These are phyloP conservation scores for Oceanodroma leucorhoa DNA, from an alignment of 2,797 vertebrate genomes.

Conservation along the genomic window DNA sequence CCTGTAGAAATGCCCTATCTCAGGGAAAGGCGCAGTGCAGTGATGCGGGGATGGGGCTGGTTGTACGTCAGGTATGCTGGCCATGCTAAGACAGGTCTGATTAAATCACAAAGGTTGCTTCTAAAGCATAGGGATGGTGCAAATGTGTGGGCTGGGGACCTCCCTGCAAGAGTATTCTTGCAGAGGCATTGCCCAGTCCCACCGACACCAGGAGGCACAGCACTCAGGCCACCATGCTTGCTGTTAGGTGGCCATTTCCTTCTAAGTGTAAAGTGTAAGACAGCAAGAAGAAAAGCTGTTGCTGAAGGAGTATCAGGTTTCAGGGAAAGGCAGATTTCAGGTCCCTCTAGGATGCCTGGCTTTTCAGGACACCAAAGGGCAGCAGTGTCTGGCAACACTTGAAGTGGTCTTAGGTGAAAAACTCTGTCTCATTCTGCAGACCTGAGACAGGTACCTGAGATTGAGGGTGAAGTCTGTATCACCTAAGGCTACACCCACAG, in stretches of 20 bases:
- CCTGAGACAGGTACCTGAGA: background rate
- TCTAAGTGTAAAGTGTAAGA: background rate
- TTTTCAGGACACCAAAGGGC: background rate
- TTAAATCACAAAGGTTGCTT: background rate
- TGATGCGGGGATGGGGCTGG: background rate
- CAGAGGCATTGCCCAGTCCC: background rate
- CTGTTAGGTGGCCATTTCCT: background rate
- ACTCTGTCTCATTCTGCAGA: background rate
- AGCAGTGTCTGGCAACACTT: background rate
- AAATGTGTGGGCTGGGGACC: background rate
- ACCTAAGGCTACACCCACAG: fast-evolving
- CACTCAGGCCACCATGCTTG: fast-evolving
- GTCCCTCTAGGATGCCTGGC: background rate
- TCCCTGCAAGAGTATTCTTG: background rate
- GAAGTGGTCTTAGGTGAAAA: background rate
- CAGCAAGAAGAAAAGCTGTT: background rate
- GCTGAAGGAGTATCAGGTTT: background rate
- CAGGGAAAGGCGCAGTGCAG: fast-evolving
- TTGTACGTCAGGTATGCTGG: background rate
- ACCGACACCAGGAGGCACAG: background rate
- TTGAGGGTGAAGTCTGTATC: background rate
- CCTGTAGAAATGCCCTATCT: background rate
- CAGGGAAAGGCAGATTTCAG: background rate
- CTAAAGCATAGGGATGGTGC: background rate
- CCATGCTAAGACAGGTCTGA: background rate